These are phyloP conservation scores for Rattus rattus DNA, from an alignment of 2,113 vertebrate genomes.

Conservation along the genomic window DNA sequence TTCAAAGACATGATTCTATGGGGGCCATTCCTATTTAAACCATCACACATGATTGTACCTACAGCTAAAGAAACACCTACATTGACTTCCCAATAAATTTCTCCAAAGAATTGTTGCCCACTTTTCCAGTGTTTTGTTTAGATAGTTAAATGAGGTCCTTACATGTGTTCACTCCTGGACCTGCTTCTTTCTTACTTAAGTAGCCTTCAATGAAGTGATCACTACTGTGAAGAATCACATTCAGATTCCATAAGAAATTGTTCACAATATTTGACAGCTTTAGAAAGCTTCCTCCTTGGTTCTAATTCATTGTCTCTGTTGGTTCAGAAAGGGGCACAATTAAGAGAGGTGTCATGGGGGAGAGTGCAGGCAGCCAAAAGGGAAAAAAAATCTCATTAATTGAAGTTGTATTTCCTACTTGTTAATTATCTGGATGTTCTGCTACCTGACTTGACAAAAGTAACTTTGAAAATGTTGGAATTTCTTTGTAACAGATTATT, in stretches of 20 bases:
- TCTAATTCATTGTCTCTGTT: conserved; percentile 51
- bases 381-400: conserved; percentile 59
- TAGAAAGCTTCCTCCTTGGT: neutral
- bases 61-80: neutral
- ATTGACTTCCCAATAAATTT: neutral
- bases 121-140: neutral
- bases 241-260: conserved; percentile 4
- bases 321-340: neutral
- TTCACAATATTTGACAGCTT: conserved; percentile 11
- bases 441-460: conserved; percentile 60
- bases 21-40: neutral
- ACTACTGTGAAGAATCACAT: neutral
- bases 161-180: neutral
- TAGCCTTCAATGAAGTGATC: neutral
- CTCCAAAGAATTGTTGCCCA: neutral
- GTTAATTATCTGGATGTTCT: conserved; percentile 65
- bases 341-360: conserved; percentile 13
- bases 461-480: conserved; percentile 58
- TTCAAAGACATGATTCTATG: neutral
- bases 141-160: neutral
- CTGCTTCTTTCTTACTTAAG: neutral
- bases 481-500: conserved; percentile 70
- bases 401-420: conserved; percentile 63
- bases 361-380: neutral
- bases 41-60: neutral